Evolutionary conservation across 2,888 invertebrate species (phyloP), one percentile per base, ranked within the genome.

Genomic region (Pyrochroa serraticornis): DNA sequence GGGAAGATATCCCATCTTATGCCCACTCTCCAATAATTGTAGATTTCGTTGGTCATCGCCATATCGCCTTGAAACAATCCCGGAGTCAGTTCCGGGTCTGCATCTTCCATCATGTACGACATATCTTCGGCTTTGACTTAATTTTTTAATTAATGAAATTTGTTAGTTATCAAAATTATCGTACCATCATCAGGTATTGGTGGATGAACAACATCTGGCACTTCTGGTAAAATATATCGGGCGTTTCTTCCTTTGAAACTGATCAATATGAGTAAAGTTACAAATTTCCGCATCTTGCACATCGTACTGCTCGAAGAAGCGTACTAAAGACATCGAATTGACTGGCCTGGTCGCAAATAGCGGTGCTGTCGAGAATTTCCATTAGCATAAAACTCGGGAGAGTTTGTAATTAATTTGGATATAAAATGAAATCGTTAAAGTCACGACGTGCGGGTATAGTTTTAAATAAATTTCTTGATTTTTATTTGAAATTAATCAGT

Each of bases 31-130:
- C 86, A 83, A 54, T 83, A 82, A 39, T 84, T 81, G 61, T 84
- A 86, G 7, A 83, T 78, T 71, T 85, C 85, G 45, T 84, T 84
- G 51, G 84, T 83, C 62, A 87, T 80, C 1, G 88, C 88, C 79
- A 88, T 88, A 64, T 88, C 88, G 1, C 88, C 88, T 75, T 88
- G 86, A 71, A 84, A 87, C 31, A 88, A 76, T 9, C 86, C 86
- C 0, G 88, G 87, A 59, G 81, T 81, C 0, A 87, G 83, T 78
- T 88, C 88, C 0, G 88, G 87, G 76, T 88, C 87, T 65, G 83
- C 80, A 31, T 71, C 67, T 33, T 74, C 75, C 54, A 60, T 34
- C 48, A 53, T 43, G 41, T 58, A 58, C 14, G 63, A 62, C 22
- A 62, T 34, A 35, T 71, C 65, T 12, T 48, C 44, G 13, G 41